Percentiles rank a stretch among this genome's conserved stretches.
These are phyloP conservation scores for Tortricodes alternella DNA, from an alignment of 2,888 invertebrate genomes.

Conservation along the genomic window DNA sequence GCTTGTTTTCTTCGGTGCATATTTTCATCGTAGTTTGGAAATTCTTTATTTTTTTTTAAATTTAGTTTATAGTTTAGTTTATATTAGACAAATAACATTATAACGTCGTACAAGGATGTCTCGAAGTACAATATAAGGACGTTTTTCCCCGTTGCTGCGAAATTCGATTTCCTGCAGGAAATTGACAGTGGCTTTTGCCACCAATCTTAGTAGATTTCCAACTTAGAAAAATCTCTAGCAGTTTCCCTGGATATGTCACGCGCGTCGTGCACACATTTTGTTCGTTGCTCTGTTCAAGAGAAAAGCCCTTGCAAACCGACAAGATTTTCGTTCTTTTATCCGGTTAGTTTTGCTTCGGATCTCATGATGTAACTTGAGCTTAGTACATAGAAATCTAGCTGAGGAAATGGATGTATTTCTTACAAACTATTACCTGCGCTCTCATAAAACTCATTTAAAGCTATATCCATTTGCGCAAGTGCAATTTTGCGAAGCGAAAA, in stretches of 20 bases:
- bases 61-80: no score
- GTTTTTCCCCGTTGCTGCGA: slow-evolving; percentile 35
- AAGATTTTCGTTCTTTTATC: not conserved
- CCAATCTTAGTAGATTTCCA: slow-evolving; percentile 39
- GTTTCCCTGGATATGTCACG: slow-evolving; percentile 46
- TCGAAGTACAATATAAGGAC: slow-evolving; percentile 17
- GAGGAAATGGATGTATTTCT: no score
- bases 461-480: no score
- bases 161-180: slow-evolving; percentile 52
- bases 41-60: no score
- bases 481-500: no score
- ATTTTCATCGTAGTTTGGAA: no score
- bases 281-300: slow-evolving; percentile 34
- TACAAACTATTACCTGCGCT: no score
- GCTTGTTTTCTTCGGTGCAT: no score
- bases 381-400: not conserved
- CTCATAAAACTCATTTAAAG: no score
- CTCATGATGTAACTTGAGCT: not conserved
- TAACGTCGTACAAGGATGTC: slow-evolving; percentile 1
- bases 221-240: slow-evolving; percentile 45
- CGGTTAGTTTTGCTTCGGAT: not conserved
- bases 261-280: slow-evolving; percentile 36
- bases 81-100: no score
- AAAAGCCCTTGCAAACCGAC: not conserved
- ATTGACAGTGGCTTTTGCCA: slow-evolving; percentile 44